Evolutionary conservation across 2,888 invertebrate genomes (phyloP).

Genomic region (Anodontia alba): DNA sequence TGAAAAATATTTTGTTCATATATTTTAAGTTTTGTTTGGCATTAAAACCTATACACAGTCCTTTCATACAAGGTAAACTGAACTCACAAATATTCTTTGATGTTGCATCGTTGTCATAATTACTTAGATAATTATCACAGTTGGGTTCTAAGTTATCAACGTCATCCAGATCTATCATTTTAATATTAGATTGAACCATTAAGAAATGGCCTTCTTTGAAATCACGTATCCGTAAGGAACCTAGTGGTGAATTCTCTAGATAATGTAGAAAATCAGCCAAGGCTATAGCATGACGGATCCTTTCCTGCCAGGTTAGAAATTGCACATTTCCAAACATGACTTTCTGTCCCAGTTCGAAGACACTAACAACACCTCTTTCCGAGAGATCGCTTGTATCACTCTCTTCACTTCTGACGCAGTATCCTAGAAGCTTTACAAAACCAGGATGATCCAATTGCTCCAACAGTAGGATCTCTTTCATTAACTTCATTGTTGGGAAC

Average conservation of each 20-base stretch:
- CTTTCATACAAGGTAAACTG: slow-evolving; percentile 68
- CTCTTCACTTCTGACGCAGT: slow-evolving; percentile 82
- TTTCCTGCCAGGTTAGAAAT: slow-evolving; percentile 71
- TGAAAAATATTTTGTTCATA: slow-evolving; percentile 76
- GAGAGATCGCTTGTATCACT: slow-evolving; percentile 79
- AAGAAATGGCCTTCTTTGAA: slow-evolving; percentile 82
- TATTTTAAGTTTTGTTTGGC: slow-evolving; percentile 78
- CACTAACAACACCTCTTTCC: slow-evolving; percentile 80
- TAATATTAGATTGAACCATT: slow-evolving; percentile 73
- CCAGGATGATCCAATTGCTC: slow-evolving; percentile 80
- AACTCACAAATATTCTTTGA: slow-evolving; percentile 60
- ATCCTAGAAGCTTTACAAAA: slow-evolving; percentile 78
- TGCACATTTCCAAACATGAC: slow-evolving; percentile 74
- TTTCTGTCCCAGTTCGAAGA: slow-evolving; percentile 78
- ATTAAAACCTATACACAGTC: slow-evolving; percentile 78
- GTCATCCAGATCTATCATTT: slow-evolving; percentile 83
- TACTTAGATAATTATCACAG: slow-evolving; percentile 63
- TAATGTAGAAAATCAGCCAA: slow-evolving; percentile 78
- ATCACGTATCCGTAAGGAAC: slow-evolving; percentile 80
- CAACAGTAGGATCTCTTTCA: slow-evolving; percentile 82
- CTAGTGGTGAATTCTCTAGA: slow-evolving; percentile 80
- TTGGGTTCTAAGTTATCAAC: slow-evolving; percentile 79
- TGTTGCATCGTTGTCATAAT: neutral
- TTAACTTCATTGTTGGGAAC: slow-evolving; percentile 80
- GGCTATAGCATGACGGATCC: slow-evolving; percentile 73